These are phyloP conservation scores for Yasuhikotakia modesta DNA, from an alignment of 2,797 vertebrate species.

Conservation along the genomic window DNA sequence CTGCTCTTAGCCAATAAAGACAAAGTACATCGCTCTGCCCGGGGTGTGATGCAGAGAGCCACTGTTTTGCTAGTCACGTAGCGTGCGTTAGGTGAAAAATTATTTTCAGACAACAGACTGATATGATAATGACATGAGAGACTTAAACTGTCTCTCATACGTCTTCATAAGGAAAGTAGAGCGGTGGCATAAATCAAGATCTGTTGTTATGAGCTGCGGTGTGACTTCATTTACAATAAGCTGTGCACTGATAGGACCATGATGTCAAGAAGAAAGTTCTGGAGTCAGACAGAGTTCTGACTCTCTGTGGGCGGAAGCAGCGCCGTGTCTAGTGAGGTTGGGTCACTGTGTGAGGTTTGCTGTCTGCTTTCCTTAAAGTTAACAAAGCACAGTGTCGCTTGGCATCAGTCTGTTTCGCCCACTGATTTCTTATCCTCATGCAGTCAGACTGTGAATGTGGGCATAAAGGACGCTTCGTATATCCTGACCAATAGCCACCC, in stretches of 20 bases:
- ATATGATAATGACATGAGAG: conserved; percentile 52
- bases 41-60: conserved; percentile 22
- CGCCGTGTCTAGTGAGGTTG: conserved; percentile 3
- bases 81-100: conserved; percentile 38
- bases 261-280: conserved; percentile 35
- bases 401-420: not conserved
- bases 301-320: conserved; percentile 26
- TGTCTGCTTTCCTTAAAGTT: conserved; percentile 6
- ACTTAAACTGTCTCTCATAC: conserved; percentile 48
- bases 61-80: conserved; percentile 44
- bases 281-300: conserved; percentile 31
- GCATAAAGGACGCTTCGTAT: not conserved
- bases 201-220: conserved; percentile 26
- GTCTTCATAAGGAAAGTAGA: conserved; percentile 48
- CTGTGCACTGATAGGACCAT: conserved; percentile 30
- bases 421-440: conserved; percentile 1
- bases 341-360: not conserved
- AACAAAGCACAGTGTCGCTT: conserved; percentile 4
- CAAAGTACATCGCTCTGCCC: conserved; percentile 53
- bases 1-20: conserved; percentile 62
- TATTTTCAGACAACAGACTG: conserved; percentile 44
- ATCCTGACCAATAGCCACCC: not conserved
- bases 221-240: conserved; percentile 48
- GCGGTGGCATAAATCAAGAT: conserved; percentile 46
- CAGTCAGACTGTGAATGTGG: not conserved